Evolutionary conservation across 2,888 invertebrate genomes (phyloP).

Genomic region (Sinopyrophorus schimmeli): DNA sequence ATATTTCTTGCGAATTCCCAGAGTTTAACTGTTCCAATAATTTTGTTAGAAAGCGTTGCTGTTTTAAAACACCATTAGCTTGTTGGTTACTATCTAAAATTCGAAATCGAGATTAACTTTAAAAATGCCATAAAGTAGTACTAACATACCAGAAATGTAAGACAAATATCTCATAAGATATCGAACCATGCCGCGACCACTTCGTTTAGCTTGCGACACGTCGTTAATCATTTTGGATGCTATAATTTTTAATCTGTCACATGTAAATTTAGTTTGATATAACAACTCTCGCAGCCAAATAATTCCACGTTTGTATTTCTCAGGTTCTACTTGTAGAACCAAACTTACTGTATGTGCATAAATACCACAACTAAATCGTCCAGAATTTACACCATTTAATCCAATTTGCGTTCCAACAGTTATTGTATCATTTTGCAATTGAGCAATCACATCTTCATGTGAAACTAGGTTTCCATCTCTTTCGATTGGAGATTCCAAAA

Average conservation of each 20-base stretch:
- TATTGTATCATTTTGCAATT: slow-evolving; percentile 76
- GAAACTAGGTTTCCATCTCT: slow-evolving; percentile 60
- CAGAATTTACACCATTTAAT: slow-evolving; percentile 56
- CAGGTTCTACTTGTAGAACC: slow-evolving; percentile 74
- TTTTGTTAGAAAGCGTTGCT: slow-evolving; percentile 74
- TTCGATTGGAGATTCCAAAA: slow-evolving; percentile 75
- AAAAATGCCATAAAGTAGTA: not conserved
- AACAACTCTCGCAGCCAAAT: slow-evolving; percentile 78
- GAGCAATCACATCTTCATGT: slow-evolving; percentile 75
- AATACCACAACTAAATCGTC: slow-evolving; percentile 71
- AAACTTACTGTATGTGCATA: slow-evolving; percentile 70
- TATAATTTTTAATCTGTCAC: slow-evolving; percentile 75
- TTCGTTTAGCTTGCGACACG: slow-evolving; percentile 73
- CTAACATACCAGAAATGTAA: slow-evolving; percentile 60
- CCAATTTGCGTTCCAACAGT: slow-evolving; percentile 66
- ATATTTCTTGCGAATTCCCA: slow-evolving; percentile 57
- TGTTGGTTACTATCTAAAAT: slow-evolving; percentile 71
- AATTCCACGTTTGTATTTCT: slow-evolving; percentile 75
- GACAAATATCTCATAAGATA: slow-evolving; percentile 64
- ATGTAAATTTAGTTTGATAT: slow-evolving; percentile 69
- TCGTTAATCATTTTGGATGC: slow-evolving; percentile 82
- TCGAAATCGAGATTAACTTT: not conserved
- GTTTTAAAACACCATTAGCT: slow-evolving; percentile 71
- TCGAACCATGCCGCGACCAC: slow-evolving; percentile 70
- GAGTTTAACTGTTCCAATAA: slow-evolving; percentile 63